Base-by-base conservation (phyloP, 2,888 invertebrate species). In the Neoaliturus tenellus region DNA sequence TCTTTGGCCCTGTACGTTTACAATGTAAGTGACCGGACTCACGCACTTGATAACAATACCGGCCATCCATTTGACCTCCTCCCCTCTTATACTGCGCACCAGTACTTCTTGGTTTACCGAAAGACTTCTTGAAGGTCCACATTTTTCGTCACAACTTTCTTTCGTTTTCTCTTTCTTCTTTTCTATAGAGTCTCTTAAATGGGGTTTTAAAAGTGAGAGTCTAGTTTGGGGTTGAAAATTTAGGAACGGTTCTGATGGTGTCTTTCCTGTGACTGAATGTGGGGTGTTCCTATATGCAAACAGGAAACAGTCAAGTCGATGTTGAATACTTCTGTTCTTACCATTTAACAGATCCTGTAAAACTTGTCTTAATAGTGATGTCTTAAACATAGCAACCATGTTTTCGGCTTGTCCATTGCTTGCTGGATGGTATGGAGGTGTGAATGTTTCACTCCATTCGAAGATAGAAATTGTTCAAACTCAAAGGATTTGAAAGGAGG, bases 181-280 rank as follows among this genome's bases (percentile, higher is more conserved):
- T 17, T 23, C 58, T 25, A 58, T 58, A 69, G 6, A 14, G 44
- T 17, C 14, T 14, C 17, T 4, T 3, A 44, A 44, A 44, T 44
- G 14, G 17, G 44, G 6, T 17, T 44, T 44, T 17, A 44, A 17
- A 14, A 44, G 17, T 2, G 44, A 14, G 4, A 44, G 17, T 44
- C 17, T 12, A 17, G 44, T 44, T 14, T 17, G 10, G 17, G 44
- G 44, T 12, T 44, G 44, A 12, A 44, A 44, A 3, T 17, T 17
- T 8, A 44, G 17, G 17, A 44, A 44, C 17, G 39, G 8, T 20
- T 71, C 35, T 25, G 80, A 10, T 14, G 88, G 88, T 8, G 87
- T 80, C 83, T 86, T 87, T 8, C 86, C 86, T 31, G 89, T 89
- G 41, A 86, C 85, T 12, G 88, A 85, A 82, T 89, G 88, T 14